Evolutionary conservation across 2,888 invertebrate genomes (phyloP).

Genomic region (Drosophila ochracea): DNA sequence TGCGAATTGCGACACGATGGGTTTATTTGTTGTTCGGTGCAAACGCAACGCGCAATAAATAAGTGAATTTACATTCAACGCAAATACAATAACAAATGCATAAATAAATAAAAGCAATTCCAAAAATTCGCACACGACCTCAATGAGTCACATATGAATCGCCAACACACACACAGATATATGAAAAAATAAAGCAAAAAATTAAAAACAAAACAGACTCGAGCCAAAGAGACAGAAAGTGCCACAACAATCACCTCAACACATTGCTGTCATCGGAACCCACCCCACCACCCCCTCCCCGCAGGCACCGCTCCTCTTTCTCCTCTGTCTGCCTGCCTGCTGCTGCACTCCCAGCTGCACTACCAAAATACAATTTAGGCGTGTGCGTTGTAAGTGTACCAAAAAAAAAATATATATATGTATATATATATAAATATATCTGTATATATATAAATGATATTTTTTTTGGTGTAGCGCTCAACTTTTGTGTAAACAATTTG

Average conservation of each 20-base stretch:
- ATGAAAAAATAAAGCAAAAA: not conserved
- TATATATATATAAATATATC: not conserved
- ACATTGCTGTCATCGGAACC: constrained; percentile 12
- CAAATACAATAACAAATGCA: constrained; percentile 76
- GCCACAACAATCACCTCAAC: constrained; percentile 47
- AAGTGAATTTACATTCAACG: constrained; percentile 72
- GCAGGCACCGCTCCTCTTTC: not conserved
- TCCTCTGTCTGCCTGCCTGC: not conserved
- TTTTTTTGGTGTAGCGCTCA: constrained; percentile 2
- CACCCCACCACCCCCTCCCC: too few species aligned
- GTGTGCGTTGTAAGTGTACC: constrained; percentile 9
- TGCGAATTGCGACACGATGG: constrained; percentile 64
- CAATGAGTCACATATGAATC: constrained; percentile 66
- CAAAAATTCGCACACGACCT: constrained; percentile 78
- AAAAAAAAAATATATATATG: not conserved
- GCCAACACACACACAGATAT: not conserved
- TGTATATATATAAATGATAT: not conserved
- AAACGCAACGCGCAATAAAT: constrained; percentile 63
- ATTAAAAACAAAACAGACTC: not conserved
- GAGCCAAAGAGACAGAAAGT: constrained; percentile 40
- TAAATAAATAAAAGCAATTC: constrained; percentile 79
- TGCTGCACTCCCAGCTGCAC: not conserved
- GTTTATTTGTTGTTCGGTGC: constrained; percentile 52
- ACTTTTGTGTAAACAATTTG: constrained; percentile 38
- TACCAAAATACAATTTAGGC: constrained; percentile 37